Percentiles rank a stretch among this genome's conserved stretches.
phyloP scores from a whole-genome alignment of 2,113 vertebrate species.

The Puma concolor region DNA sequence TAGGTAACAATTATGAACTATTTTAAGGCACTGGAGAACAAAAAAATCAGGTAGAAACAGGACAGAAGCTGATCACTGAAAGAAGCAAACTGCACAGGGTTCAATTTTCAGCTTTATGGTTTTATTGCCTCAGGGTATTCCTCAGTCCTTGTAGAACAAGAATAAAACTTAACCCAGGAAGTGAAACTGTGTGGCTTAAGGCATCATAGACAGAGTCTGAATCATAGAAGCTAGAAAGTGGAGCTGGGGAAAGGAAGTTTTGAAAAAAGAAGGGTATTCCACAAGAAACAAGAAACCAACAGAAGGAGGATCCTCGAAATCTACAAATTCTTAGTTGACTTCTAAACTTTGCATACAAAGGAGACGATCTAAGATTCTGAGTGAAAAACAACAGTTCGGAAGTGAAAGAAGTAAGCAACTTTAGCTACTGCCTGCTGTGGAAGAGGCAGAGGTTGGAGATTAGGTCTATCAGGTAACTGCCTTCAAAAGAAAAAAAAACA shows the following conservation, averaged over 20 bases:
- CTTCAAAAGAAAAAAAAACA: neutral
- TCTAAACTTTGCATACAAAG: neutral
- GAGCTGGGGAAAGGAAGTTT: neutral
- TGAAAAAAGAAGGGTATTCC: neutral
- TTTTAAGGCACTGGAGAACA: neutral
- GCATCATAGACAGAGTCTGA: neutral
- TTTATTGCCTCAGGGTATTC: neutral
- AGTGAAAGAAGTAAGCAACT: neutral
- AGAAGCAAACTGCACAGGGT: neutral
- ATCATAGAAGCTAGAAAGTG: neutral
- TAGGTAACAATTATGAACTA: neutral
- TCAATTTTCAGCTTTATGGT: neutral
- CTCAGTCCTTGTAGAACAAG: neutral
- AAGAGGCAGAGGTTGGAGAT: neutral
- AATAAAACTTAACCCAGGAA: neutral
- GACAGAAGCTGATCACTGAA: neutral
- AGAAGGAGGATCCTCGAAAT: neutral
- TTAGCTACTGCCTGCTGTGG: neutral
- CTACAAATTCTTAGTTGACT: neutral
- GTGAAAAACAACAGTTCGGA: neutral
- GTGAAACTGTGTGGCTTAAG: neutral
- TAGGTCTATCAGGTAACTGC: neutral
- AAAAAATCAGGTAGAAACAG: neutral
- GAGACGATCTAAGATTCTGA: neutral
- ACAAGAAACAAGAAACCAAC: neutral